Base-by-base conservation (phyloP, 2,888 invertebrate genomes). In the Arge pagana region DNA sequence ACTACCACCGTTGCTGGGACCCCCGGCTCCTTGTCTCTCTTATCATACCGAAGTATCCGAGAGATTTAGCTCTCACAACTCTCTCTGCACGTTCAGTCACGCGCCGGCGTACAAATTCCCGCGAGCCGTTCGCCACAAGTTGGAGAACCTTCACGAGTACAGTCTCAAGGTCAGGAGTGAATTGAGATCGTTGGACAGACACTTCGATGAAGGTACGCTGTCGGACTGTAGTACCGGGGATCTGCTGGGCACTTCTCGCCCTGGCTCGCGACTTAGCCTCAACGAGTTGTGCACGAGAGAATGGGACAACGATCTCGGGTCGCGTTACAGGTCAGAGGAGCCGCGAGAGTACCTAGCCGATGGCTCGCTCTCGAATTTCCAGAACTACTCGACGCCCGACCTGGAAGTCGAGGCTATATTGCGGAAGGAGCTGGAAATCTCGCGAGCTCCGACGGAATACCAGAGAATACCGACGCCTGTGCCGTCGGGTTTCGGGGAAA, bases 91-190 rank as follows among this genome's bases (percentile, higher is more conserved):
- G 43, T 64, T 63, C 52, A 69, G 66, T 28, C 72, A 70, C 52
- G 64, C 69, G 6, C 58, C 50, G 19, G 62, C 63, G 18, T 55
- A 58, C 13, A 62, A 59, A 4, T 49, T 72, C 13, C 62, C 71
- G 6, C 60, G 57, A 7, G 50, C 61, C 50, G 69, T 64, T 18
- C 66, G 57, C 50, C 62, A 60, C 48, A 74, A 74, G 52, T 53
- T 74, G 52, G 74, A 74, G 54, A 74, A 74, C 52, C 59, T 74
- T 11, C 74, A 74, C 53, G 74, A 72, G 39, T 74, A 74, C 54
- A 72, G 72, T 50, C 41, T 74, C 41, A 50, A 70, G 16, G 64
- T 74, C n/a, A 58, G 68, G 31, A 61, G 65, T 48, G 68, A 72
- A 50, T 54, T 74, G 2, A 62, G 66, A 3, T 65, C 66, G 5